Conservation (phyloP, 2,113 vertebrate species). For the Salminus brasiliensis region DNA sequence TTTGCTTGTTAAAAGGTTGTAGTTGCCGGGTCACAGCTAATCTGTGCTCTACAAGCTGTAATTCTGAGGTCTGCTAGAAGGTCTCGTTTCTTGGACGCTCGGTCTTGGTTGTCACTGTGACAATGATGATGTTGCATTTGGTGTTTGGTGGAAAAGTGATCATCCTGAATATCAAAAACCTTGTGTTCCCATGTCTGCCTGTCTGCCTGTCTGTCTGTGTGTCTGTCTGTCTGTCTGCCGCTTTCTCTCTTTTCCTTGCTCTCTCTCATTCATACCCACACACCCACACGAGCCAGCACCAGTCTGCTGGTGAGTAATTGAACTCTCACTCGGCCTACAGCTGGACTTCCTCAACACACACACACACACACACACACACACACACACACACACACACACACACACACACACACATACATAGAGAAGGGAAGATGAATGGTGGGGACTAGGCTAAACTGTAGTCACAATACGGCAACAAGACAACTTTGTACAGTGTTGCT, state of each 20-base stretch:
- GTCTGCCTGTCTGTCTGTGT: neutral
- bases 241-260: neutral
- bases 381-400: neutral
- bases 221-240: too few species aligned
- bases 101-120: too few species aligned
- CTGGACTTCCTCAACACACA: conserved; percentile 5
- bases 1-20: too few species aligned
- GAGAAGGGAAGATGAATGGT: neutral
- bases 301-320: neutral
- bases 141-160: too few species aligned
- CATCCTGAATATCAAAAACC: too few species aligned
- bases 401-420: neutral
- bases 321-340: conserved; percentile 19
- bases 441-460: neutral
- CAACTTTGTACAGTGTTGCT: conserved; percentile 24
- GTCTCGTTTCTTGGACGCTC: too few species aligned
- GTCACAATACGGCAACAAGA: neutral
- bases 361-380: neutral
- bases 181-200: too few species aligned
- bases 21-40: too few species aligned
- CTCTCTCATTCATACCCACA: neutral
- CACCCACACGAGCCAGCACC: neutral
- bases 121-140: too few species aligned
- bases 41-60: too few species aligned
- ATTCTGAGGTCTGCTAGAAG: too few species aligned